Evolutionary conservation across 2,797 vertebrate genomes (phyloP), one percentile per base, ranked within the genome.

Genomic region (Zalophus californianus): DNA sequence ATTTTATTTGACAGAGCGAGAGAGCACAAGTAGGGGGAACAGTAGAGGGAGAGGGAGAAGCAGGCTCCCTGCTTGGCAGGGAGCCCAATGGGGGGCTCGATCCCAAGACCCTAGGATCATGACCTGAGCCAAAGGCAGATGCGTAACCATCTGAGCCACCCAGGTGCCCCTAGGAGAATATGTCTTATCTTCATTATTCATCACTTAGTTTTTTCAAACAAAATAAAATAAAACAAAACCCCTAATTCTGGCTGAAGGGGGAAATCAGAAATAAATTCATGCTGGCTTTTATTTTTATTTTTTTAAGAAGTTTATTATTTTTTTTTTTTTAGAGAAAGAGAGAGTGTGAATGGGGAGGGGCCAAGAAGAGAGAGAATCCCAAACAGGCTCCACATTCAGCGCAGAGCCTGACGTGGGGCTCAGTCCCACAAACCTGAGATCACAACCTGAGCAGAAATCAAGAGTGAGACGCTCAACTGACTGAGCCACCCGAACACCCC

Each of bases 281-380:
- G 15, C 9, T 80, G 25, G 50, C 80, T 86, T 90, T 82, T 79
- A 94, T 87, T 86, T 90, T 82, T 79, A 94, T 72, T 44, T 73
- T 44, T 73, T 73, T 3, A 73, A 48, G 21, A 41, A 72, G 21
- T 41, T 41, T 48, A 27, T 73, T 44, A 64, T 56, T 58, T 64
- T 32, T 29, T 35, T 66, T 3, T 68, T 68, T 68, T 64, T 32
- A 64, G 62, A 64, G 66, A 18, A 14, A 66, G 16, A 68, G 32
- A n/a, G 16, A 11, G 9, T 35, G 18, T 68, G 66, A 35, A 68
- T 20, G 18, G n/a, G 66, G n/a, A 68, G 9, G 66, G 4, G 9
- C 38, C 38, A 38, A 68, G 18, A 20, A 68, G n/a, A 73, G 41
- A 75, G 25, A 75, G 25, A 75, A 75, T 29, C 25, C 41, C 41